Base-by-base conservation (phyloP, 2,113 vertebrate genomes). In the Hydropotes inermis region DNA sequence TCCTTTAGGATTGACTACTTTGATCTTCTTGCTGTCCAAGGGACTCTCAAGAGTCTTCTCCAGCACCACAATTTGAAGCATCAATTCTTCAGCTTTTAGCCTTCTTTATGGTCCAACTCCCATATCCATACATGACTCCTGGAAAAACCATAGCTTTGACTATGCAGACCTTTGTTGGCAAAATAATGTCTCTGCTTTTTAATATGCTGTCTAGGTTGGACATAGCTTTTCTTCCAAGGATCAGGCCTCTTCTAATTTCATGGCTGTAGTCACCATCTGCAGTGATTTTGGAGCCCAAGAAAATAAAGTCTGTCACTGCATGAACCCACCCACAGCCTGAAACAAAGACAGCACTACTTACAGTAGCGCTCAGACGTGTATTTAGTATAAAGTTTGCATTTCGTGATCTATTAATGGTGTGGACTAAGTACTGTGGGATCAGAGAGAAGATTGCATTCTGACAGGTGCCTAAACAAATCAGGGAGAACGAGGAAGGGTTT, bases 281-380 rank as follows among this genome's bases (percentile, higher is more conserved):
- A 27, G 70, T 76, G 39, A 76, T 27, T 76, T 43, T 27, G 23
- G 70, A 76, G 11, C 21, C 70, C 21, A 43, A 74, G 39, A 76
- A 43, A 27, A 76, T 76, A 76, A 76, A 76, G 39, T 43, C 23
- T 27, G 39, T 76, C 70, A 43, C 12, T 76, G 70, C 39, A 15
- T 43, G 23, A 14, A 43, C 23, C 70, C 70, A 76, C 39, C 70
- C 39, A 43, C 67, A 70, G 9, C 33, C 33, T 81, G 7, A 5
- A 86, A 6, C 11, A 52, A 36, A 47, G 7, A 43, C 12, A 4
- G 79, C 27, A 7, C 12, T 43, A 15, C n/a, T 50, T 43, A 64
- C 3, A 11, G 5, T 2, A 39, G 11, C 1, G 52, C 52, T 74
- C 57, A 74, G 28, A 2, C 0, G 3, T 33, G 54, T 8, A 28